A percentile compares a stretch with the other conserved stretches of the same genome.
Conservation (phyloP, 2,113 vertebrate genomes). For the Mandrillus leucophaeus region DNA sequence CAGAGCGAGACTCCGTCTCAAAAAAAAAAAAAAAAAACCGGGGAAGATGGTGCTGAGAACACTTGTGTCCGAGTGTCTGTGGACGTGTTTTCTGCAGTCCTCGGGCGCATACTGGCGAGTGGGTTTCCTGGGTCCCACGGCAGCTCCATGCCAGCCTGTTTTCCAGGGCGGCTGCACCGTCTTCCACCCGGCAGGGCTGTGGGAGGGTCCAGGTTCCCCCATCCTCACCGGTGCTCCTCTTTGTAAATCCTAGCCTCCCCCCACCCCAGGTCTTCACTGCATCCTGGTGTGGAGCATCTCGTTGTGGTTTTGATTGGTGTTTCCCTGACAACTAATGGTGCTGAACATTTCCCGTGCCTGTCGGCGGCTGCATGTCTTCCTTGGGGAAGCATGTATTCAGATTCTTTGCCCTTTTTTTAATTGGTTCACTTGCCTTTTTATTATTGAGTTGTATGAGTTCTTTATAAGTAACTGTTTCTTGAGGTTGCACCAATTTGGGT, state of each 20-base stretch:
- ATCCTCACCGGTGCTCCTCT: neutral
- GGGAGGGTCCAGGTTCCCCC: neutral
- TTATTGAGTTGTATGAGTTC: neutral
- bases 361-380: too few species aligned
- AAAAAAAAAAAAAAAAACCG: too few species aligned
- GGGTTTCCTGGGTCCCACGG: neutral
- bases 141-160: neutral
- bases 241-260: neutral
- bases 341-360: accelerated
- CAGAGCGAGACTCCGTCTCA: too few species aligned
- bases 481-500: neutral
- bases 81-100: neutral
- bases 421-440: neutral
- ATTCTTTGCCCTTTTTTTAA: neutral
- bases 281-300: neutral
- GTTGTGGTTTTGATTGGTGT: neutral
- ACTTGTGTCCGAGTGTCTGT: accelerated
- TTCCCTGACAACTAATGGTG: accelerated
- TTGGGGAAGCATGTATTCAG: too few species aligned
- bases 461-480: neutral
- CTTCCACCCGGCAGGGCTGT: neutral
- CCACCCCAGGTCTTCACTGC: neutral
- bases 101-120: accelerated
- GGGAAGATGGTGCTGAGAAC: neutral
- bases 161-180: neutral